phyloP scores from a whole-genome alignment of 2,888 invertebrate species.

The Thereva unica region DNA sequence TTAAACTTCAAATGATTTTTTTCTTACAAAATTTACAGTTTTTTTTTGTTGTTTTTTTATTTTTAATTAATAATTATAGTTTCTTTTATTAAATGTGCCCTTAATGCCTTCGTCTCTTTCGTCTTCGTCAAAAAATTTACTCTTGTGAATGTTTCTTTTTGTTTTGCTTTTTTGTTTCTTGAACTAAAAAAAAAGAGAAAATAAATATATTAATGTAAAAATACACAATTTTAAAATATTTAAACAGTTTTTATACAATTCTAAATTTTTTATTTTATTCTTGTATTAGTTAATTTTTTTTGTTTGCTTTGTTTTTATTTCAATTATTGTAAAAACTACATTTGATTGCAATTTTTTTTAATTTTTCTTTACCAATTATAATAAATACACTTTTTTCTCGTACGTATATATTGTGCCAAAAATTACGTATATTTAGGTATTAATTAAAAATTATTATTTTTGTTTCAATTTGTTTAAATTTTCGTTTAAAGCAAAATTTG shows the following conservation, averaged over 20 bases:
- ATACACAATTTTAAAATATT: neutral
- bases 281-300: neutral
- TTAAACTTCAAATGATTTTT: slow-evolving; percentile 30
- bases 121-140: too few species aligned
- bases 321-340: slow-evolving; percentile 14
- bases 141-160: too few species aligned
- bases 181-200: too few species aligned
- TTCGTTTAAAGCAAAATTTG: slow-evolving; percentile 3
- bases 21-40: slow-evolving; percentile 42
- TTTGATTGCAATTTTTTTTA: slow-evolving; percentile 24
- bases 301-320: slow-evolving; percentile 26
- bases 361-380: slow-evolving; percentile 14
- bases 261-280: slow-evolving; percentile 8
- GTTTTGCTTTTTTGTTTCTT: too few species aligned
- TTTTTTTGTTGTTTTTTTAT: slow-evolving; percentile 38
- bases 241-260: slow-evolving; percentile 16
- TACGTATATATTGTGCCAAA: slow-evolving; percentile 23
- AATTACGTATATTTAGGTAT: slow-evolving; percentile 28
- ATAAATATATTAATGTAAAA: too few species aligned
- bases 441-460: slow-evolving; percentile 14
- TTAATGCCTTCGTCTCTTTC: neutral
- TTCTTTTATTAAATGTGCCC: neutral
- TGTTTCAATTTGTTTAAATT: neutral
- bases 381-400: slow-evolving; percentile 3
- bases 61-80: slow-evolving; percentile 6